Conservation (phyloP, 2,113 vertebrate species). For the Rhegmatorhina hoffmannsi region DNA sequence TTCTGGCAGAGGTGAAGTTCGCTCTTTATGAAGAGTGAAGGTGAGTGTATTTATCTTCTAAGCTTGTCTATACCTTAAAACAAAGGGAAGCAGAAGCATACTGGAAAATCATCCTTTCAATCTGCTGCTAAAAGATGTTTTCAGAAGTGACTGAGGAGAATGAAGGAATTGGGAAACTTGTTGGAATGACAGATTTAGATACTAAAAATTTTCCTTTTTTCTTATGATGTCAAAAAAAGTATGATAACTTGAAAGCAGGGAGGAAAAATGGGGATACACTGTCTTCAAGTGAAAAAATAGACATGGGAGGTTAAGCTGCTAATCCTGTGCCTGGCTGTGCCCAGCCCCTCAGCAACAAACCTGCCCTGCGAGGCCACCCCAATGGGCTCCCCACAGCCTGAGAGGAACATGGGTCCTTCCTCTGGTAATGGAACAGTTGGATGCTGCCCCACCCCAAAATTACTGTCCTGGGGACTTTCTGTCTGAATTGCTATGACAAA, state of each 20-base stretch:
- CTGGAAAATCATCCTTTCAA: not conserved
- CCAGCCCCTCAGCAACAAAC: too few relatives aligned
- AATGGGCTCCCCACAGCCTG: not conserved
- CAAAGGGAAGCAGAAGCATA: not conserved
- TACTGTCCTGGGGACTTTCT: not conserved
- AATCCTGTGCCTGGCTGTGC: not conserved
- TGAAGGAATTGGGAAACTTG: not conserved
- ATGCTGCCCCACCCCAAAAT: not conserved
- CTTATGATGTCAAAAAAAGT: not conserved
- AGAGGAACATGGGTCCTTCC: not conserved
- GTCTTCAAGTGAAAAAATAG: not conserved
- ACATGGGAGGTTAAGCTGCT: not conserved
- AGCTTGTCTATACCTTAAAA: not conserved
- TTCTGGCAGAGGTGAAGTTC: not conserved
- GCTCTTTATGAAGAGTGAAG: not conserved
- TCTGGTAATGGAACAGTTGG: not conserved
- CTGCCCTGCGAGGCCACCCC: too few relatives aligned
- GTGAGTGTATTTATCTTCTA: not conserved
- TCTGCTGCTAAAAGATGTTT: not conserved
- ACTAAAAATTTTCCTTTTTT: not conserved
- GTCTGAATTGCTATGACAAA: not conserved
- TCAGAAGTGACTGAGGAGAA: not conserved
- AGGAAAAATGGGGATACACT: not conserved
- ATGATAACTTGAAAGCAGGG: not conserved
- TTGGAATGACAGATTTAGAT: not conserved